Evolutionary conservation across 2,113 vertebrate species (phyloP), one percentile per base, ranked within the genome.

Genomic region (Rhabdornis inornatus): DNA sequence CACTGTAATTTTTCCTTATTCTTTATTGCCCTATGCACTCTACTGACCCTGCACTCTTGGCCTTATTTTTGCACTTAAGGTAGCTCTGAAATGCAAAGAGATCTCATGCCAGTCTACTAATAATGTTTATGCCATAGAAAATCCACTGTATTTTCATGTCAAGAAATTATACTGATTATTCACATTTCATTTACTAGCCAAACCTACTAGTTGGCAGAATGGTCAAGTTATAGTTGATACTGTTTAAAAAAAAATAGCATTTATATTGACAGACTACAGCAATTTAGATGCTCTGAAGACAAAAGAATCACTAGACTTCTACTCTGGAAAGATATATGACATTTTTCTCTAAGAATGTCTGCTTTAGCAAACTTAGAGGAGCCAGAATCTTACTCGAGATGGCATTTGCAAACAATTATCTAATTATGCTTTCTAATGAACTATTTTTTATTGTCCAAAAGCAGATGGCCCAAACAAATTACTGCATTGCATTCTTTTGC

Each of bases 41-140:
- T 63, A 27, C 23, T 42, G 64, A 25, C 10, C 64, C 31, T 63
- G 7, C 10, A 37, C 3, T 42, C 7, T 56, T 22, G 30, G 16
- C 14, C 11, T 40, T 30, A 22, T 55, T 72, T 64, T 72, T 65
- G 68, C 27, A 31, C 21, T 39, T 74, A 37, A 91, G 30, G 6
- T 52, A 74, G 42, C 8, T 14, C 8, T 0, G 0, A 56, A 37
- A 9, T 21, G 14, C 33, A 60, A 70, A 85, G 28, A 74, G 4
- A 24, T 39, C 7, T 47, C 42, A 49, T 82, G 27, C 19, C 31
- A 52, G 21, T 28, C 20, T 80, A n/a, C 23, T 60, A 60, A 23
- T 55, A 35, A 61, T 24, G 45, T 49, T 16, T 81, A 14, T 57
- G 45, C 42, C 10, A 18, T 24, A 63, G 23, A 18, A 82, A 89